phyloP scores from a whole-genome alignment of 2,888 invertebrate species.

The Tipula unca region DNA sequence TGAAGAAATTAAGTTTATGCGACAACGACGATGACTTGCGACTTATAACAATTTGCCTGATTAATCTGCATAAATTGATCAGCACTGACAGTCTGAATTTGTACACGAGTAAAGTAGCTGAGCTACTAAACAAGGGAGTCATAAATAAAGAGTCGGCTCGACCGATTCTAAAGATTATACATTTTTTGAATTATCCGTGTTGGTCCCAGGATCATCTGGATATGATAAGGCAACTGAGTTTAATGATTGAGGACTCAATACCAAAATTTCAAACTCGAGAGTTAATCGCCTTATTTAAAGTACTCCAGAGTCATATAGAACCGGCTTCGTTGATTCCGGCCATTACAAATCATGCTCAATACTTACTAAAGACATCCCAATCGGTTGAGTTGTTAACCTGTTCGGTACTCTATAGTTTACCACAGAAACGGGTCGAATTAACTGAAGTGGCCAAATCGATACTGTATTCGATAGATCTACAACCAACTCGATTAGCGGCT shows the following conservation, averaged over 20 bases:
- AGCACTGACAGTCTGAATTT: constrained; percentile 34
- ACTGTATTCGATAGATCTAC: constrained; percentile 32
- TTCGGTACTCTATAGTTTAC: constrained; percentile 41
- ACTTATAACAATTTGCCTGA: constrained; percentile 43
- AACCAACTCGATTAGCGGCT: constrained; percentile 33
- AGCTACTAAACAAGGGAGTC: constrained; percentile 33
- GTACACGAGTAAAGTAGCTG: constrained; percentile 37
- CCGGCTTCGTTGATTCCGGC: constrained; percentile 43
- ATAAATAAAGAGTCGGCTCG: constrained; percentile 32
- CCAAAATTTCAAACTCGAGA: constrained; percentile 38
- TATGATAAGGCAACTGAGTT: constrained; percentile 38
- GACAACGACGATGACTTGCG: constrained; percentile 39
- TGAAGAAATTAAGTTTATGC: constrained; percentile 35
- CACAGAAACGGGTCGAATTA: constrained; percentile 40
- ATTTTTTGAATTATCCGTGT: constrained; percentile 42
- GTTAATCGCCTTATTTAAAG: constrained; percentile 38
- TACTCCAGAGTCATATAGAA: constrained; percentile 45
- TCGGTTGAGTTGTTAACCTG: constrained; percentile 42
- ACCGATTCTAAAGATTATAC: constrained; percentile 34
- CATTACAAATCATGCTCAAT: constrained; percentile 39
- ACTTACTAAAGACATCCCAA: constrained; percentile 35
- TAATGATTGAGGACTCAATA: constrained; percentile 37
- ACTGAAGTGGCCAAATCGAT: constrained; percentile 36
- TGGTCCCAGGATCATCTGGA: constrained; percentile 41
- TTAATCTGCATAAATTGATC: constrained; percentile 40